Conservation (phyloP, 2,797 vertebrate species). For the Neopelma chrysocephalum region DNA sequence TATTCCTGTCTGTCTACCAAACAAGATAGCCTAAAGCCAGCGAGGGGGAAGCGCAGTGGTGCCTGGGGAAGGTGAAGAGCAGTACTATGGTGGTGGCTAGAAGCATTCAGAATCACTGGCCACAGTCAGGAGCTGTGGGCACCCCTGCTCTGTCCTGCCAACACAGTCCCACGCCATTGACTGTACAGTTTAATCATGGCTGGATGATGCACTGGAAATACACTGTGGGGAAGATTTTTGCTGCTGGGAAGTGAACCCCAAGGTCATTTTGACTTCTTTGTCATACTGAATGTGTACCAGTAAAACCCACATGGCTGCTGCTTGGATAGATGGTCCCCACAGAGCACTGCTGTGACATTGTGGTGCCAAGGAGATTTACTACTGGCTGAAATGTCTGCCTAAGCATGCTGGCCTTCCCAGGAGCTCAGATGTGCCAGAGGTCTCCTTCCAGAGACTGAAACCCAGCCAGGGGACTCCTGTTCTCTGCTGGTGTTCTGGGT, state of each 20-base stretch:
- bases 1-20: not conserved
- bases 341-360: not conserved
- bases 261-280: not conserved
- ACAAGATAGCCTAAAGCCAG: not conserved
- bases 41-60: rapidly evolving
- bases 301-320: not conserved
- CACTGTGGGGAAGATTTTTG: not conserved
- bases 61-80: not conserved
- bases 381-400: not conserved
- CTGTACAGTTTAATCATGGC: rapidly evolving
- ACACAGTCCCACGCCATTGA: rapidly evolving
- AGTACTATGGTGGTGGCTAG: not conserved
- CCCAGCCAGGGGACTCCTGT: not conserved
- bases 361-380: rapidly evolving
- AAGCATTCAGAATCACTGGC: not conserved
- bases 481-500: not conserved
- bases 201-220: not conserved
- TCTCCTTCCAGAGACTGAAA: not conserved
- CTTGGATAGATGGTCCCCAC: not conserved
- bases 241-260: not conserved
- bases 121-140: not conserved
- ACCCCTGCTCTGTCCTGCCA: not conserved
- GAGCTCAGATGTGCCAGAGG: not conserved
- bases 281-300: not conserved
- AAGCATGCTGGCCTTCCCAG: not conserved